Percentiles rank a stretch among this genome's conserved stretches.
Conservation (phyloP, 1,140 invertebrate genomes). For the Coenobita brevimanus region DNA sequence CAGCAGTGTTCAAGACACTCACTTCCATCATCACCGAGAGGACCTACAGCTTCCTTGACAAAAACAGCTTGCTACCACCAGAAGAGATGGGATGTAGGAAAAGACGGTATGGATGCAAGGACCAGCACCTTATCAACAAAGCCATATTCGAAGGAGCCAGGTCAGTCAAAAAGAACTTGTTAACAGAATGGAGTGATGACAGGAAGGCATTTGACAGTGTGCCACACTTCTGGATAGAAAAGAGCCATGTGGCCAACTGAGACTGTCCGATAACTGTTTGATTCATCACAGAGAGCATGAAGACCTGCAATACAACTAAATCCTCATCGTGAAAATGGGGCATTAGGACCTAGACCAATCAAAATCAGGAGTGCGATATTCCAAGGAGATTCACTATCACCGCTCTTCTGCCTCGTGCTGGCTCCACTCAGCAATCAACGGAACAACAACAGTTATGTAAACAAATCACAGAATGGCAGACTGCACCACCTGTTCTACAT, state of each 20-base stretch:
- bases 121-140: not conserved
- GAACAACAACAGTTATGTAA: no score
- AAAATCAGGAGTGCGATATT: no score
- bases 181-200: not conserved
- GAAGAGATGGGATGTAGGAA: not conserved
- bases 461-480: no score
- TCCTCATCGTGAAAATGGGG: no score
- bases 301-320: not conserved
- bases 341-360: no score
- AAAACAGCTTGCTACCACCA: not conserved
- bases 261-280: not conserved
- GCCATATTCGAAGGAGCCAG: not conserved
- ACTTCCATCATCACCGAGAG: not conserved
- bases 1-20: not conserved
- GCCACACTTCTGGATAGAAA: not conserved
- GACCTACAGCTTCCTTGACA: conserved; percentile 2
- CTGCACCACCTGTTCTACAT: no score
- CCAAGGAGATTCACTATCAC: no score
- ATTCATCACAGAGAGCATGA: not conserved
- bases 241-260: not conserved
- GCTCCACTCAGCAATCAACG: no score
- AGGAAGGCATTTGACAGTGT: not conserved
- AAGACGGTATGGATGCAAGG: not conserved
- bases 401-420: no score
- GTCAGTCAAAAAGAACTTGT: not conserved